These are phyloP conservation scores for Pedionomus torquatus DNA, from an alignment of 2,113 vertebrate genomes.

Conservation along the genomic window DNA sequence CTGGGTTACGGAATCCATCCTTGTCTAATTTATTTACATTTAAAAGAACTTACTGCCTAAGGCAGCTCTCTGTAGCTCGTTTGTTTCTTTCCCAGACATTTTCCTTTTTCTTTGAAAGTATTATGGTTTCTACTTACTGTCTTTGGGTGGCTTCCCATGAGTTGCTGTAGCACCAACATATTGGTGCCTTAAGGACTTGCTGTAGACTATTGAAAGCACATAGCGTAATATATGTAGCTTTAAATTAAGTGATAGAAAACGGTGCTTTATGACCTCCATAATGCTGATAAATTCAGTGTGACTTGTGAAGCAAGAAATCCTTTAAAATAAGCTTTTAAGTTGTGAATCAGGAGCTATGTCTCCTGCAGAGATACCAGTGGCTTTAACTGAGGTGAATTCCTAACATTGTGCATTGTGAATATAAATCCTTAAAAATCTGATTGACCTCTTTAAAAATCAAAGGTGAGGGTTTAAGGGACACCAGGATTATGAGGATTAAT, in stretches of 20 bases:
- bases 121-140: neutral
- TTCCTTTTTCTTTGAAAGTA: neutral
- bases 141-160: neutral
- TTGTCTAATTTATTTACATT: neutral
- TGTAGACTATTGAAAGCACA: neutral
- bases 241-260: neutral
- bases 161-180: neutral
- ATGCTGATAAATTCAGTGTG: neutral
- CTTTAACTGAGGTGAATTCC: slow-evolving; percentile 44
- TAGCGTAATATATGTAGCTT: neutral
- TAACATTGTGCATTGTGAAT: slow-evolving; percentile 49
- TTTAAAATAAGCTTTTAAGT: slow-evolving; percentile 28
- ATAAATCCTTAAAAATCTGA: slow-evolving; percentile 53
- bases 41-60: neutral
- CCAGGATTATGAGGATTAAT: slow-evolving; percentile 68
- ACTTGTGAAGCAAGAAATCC: neutral
- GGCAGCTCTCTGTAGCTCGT: neutral
- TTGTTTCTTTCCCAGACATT: neutral
- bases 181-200: neutral
- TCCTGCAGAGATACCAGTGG: neutral
- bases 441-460: slow-evolving; percentile 61
- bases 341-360: neutral
- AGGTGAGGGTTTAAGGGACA: slow-evolving; percentile 56
- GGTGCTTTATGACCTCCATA: neutral
- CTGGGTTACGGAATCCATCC: neutral